A percentile compares a stretch with the other conserved stretches of the same genome.
phyloP scores from a whole-genome alignment of 2,888 invertebrate species.

The Lasioglossum lativentre region DNA sequence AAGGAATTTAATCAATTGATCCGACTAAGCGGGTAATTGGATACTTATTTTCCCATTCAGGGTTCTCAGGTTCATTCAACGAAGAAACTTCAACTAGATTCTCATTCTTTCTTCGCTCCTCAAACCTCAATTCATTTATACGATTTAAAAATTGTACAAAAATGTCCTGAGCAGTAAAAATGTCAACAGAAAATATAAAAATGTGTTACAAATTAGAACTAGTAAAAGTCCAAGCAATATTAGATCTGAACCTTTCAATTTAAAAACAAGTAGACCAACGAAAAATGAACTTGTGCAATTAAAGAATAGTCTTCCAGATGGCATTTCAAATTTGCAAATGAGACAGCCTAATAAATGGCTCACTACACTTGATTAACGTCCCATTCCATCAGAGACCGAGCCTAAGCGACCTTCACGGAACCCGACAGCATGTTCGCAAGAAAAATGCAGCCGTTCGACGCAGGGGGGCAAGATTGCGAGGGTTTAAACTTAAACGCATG shows the following conservation, averaged over 20 bases:
- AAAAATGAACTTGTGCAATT: background rate
- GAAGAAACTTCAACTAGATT: background rate
- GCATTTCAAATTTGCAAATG: background rate
- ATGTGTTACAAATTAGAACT: no score
- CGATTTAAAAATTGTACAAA: no score
- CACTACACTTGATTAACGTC: background rate
- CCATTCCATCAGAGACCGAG: background rate
- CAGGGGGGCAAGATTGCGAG: slow-evolving; percentile 27
- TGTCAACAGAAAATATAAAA: no score
- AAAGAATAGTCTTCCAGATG: background rate
- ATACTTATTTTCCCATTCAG: background rate
- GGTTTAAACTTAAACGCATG: slow-evolving; percentile 10
- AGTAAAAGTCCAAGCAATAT: background rate
- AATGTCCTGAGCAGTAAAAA: background rate
- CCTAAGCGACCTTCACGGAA: background rate
- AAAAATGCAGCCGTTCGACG: background rate
- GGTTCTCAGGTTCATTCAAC: background rate
- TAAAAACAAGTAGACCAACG: background rate
- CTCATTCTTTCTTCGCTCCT: background rate
- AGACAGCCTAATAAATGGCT: background rate
- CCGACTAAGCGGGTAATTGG: background rate
- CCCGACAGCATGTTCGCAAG: background rate
- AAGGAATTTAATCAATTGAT: background rate
- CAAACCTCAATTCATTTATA: background rate
- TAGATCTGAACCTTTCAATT: background rate